These are phyloP conservation scores for Zosterops pallidus DNA, from an alignment of 2,113 vertebrate species.

Conservation along the genomic window DNA sequence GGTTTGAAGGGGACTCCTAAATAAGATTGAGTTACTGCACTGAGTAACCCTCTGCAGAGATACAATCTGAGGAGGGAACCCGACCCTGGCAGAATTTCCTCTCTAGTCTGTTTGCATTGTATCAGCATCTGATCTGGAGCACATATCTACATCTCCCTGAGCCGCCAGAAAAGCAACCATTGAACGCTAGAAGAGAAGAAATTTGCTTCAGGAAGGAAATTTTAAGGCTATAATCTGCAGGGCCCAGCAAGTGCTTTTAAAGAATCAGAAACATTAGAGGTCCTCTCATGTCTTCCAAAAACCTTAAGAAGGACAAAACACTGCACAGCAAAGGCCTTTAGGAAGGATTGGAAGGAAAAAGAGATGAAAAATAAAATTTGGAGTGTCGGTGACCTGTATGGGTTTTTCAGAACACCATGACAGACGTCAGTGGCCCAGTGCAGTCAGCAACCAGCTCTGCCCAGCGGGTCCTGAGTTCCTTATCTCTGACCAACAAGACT, in stretches of 20 bases:
- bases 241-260: background rate
- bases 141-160: slow-evolving; percentile 1
- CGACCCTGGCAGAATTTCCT: slow-evolving; percentile 48
- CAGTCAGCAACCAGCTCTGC: background rate
- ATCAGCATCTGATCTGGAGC: slow-evolving; percentile 32
- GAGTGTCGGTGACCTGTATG: background rate
- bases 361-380: background rate
- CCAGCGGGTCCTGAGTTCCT: fast-evolving
- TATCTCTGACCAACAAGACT: background rate
- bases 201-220: slow-evolving; percentile 23
- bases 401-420: background rate
- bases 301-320: background rate
- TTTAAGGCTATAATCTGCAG: background rate
- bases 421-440: background rate
- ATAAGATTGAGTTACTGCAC: slow-evolving; percentile 20
- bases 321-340: background rate
- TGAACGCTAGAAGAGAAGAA: background rate
- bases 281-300: background rate
- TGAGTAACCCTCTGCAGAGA: background rate
- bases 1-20: slow-evolving; percentile 6
- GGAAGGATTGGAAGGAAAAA: background rate
- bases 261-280: background rate
- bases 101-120: slow-evolving; percentile 25
- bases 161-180: background rate
- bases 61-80: slow-evolving; percentile 53